phyloP scores from a whole-genome alignment of 53 echinoderm and acorn worm genomes.

The Luidia sarsii region DNA sequence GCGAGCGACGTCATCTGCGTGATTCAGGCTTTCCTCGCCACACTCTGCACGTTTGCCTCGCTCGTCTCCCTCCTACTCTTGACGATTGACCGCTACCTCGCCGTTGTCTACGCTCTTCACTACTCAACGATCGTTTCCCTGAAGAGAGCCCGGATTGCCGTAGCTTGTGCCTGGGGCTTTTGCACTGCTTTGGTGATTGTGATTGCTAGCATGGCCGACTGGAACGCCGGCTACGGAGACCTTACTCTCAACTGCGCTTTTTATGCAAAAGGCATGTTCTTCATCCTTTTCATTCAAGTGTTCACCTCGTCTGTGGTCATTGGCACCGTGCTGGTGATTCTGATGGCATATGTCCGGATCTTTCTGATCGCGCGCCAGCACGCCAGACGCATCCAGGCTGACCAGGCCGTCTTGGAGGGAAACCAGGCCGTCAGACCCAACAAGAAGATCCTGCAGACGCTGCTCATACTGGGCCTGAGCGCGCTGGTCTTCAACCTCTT shows the following conservation, averaged over 20 bases:
- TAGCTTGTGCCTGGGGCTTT: background rate
- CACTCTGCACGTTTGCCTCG: background rate
- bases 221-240: background rate
- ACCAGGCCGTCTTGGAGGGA: background rate
- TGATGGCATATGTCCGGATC: constrained; percentile 12
- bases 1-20: background rate
- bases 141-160: constrained; percentile 3
- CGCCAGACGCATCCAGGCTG: constrained; percentile 19
- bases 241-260: background rate
- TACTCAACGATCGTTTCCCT: constrained; percentile 6
- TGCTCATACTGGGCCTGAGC: constrained; percentile 16
- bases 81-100: constrained; percentile 24
- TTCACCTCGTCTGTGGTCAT: no score
- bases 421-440: background rate
- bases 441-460: constrained; percentile 8
- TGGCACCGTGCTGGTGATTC: background rate
- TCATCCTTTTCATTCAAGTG: background rate
- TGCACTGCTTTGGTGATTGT: background rate
- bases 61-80: constrained; percentile 10
- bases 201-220: background rate
- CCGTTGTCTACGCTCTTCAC: constrained; percentile 28
- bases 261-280: background rate
- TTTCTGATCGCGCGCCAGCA: constrained; percentile 23
- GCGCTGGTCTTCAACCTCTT: background rate
- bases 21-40: background rate